Conservation (phyloP, 2,113 vertebrate species). For the Hoplias malabaricus region DNA sequence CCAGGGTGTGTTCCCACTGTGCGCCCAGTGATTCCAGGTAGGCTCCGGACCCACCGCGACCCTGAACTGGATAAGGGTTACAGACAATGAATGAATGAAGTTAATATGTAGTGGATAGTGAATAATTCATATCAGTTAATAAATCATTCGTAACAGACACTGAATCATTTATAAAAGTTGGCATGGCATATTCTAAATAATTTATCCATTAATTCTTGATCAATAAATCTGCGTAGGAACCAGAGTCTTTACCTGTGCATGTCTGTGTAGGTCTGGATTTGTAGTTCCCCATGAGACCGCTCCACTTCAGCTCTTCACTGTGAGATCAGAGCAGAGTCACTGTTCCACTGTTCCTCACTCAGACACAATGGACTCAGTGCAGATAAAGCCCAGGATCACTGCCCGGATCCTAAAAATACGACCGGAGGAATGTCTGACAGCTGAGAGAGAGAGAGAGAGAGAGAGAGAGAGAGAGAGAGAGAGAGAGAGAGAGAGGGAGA, state of each 20-base stretch:
- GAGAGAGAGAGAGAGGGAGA: neutral
- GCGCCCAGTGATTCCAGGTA: too few species aligned
- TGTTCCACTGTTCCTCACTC: slow-evolving; percentile 74
- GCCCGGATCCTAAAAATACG: slow-evolving; percentile 89
- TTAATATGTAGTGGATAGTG: too few species aligned
- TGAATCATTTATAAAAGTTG: too few species aligned
- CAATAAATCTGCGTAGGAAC: too few species aligned
- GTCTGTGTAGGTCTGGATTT: slow-evolving; percentile 96
- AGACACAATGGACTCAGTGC: slow-evolving; percentile 70
- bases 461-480: slow-evolving; percentile 3
- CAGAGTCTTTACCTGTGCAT: slow-evolving; percentile 84
- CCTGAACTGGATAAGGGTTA: too few species aligned
- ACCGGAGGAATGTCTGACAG: slow-evolving; percentile 82
- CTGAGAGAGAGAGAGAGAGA: slow-evolving; percentile 77
- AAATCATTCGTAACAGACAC: too few species aligned
- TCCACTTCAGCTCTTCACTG: slow-evolving; percentile 52
- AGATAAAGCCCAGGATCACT: slow-evolving; percentile 77
- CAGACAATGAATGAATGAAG: too few species aligned
- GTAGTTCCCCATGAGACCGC: slow-evolving; percentile 88
- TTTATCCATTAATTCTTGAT: too few species aligned
- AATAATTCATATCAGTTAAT: too few species aligned
- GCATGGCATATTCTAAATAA: too few species aligned
- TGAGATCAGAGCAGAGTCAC: slow-evolving; percentile 61
- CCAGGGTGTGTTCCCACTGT: too few species aligned
- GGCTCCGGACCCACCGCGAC: too few species aligned